Evolutionary conservation across 2,113 vertebrate species (phyloP).

Genomic region (Pavo muticus): DNA sequence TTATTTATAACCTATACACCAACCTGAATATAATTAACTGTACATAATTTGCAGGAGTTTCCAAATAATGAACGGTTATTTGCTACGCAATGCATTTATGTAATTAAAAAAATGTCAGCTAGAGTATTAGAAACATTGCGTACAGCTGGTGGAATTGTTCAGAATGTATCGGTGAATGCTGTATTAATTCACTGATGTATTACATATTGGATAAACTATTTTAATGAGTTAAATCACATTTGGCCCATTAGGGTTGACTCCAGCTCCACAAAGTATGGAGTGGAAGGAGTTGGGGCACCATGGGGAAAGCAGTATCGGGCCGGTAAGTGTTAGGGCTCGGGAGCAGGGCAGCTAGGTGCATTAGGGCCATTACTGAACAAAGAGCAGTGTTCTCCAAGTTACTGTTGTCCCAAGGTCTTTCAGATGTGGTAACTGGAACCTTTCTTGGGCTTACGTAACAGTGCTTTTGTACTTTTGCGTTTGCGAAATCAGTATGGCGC

Average conservation of each 20-base stretch:
- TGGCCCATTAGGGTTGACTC: slow-evolving; percentile 21
- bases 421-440: slow-evolving; percentile 29
- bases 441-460: slow-evolving; percentile 15
- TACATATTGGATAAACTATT: slow-evolving; percentile 48
- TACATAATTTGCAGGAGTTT: slow-evolving; percentile 50
- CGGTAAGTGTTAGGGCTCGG: neutral
- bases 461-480: slow-evolving; percentile 40
- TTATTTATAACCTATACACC: slow-evolving; percentile 59
- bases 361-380: neutral
- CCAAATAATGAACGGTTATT: slow-evolving; percentile 63
- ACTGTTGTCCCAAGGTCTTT: slow-evolving; percentile 20
- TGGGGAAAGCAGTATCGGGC: slow-evolving; percentile 24
- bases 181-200: slow-evolving; percentile 64
- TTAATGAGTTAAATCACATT: slow-evolving; percentile 64
- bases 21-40: slow-evolving; percentile 68
- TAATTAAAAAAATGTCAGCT: slow-evolving; percentile 72
- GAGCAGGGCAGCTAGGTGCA: neutral
- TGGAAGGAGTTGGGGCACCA: neutral
- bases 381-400: slow-evolving; percentile 29
- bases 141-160: slow-evolving; percentile 65
- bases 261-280: neutral
- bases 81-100: slow-evolving; percentile 63
- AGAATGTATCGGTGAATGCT: slow-evolving; percentile 55
- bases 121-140: slow-evolving; percentile 67
- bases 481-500: slow-evolving; percentile 43